Percentiles rank a stretch among this genome's conserved stretches.
Conservation (phyloP, 2,888 invertebrate species). For the Aproaerema taeniolella region DNA sequence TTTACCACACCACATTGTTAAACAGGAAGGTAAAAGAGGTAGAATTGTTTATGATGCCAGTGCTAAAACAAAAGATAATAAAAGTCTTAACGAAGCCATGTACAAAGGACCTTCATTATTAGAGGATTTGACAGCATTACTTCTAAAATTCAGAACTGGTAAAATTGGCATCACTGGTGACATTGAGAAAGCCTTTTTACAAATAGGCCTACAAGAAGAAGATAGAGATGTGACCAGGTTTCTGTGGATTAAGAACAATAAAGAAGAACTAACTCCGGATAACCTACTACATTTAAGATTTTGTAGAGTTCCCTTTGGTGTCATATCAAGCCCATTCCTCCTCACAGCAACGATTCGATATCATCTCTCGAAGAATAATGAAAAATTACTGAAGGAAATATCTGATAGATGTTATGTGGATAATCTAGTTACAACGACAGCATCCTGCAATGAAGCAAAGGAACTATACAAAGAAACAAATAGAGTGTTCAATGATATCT, state of each 20-base stretch:
- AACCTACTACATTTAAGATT: conserved; percentile 16
- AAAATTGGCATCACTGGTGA: conserved; percentile 23
- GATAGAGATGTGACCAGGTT: too few relatives aligned
- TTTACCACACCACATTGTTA: conserved; percentile 13
- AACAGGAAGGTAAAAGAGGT: conserved; percentile 2
- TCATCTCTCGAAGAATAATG: conserved; percentile 6
- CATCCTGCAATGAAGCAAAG: background rate
- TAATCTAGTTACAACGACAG: conserved; percentile 7
- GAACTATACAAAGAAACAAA: conserved; percentile 8
- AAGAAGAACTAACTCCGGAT: background rate
- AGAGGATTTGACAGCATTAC: conserved; percentile 23
- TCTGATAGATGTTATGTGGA: conserved; percentile 16
- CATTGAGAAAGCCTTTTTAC: conserved; percentile 28
- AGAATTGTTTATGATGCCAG: conserved; percentile 24
- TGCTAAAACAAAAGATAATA: conserved; percentile 16
- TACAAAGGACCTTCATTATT: conserved; percentile 23
- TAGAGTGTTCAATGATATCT: conserved; percentile 8
- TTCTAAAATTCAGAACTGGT: conserved; percentile 22
- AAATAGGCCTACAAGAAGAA: too few relatives aligned
- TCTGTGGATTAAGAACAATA: too few relatives aligned
- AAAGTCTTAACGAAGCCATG: conserved; percentile 26
- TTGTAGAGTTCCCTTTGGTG: conserved; percentile 16
- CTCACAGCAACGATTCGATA: conserved; percentile 15
- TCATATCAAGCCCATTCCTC: conserved; percentile 18
- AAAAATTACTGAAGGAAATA: background rate